Evolutionary conservation across 92 coral and sea anemone species (phyloP).

Genomic region (Porites divaricata): DNA sequence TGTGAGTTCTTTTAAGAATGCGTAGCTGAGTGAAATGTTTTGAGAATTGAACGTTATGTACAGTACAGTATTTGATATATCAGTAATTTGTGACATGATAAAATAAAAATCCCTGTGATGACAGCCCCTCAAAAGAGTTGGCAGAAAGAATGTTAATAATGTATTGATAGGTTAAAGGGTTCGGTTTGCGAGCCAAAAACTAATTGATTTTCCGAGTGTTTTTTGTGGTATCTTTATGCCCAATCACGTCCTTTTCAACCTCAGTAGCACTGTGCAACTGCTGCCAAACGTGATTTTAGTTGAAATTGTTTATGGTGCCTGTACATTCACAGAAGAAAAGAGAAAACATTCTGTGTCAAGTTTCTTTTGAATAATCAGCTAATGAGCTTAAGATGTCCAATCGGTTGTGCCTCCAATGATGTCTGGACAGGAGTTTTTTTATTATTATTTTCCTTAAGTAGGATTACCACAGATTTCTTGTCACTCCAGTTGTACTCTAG

Average conservation of each 20-base stretch:
- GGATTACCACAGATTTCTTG: background rate
- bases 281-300: background rate
- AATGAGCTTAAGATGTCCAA: constrained; percentile 16
- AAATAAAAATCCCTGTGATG: constrained; percentile 30
- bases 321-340: background rate
- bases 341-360: constrained; percentile 18
- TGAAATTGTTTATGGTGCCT: background rate
- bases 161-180: background rate
- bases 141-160: constrained; percentile 28
- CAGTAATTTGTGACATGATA: constrained; percentile 35
- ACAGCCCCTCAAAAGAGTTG: constrained; percentile 16
- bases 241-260: background rate
- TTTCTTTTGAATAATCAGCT: constrained; percentile 12
- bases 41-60: constrained; percentile 2
- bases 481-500: background rate
- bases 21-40: constrained; percentile 1
- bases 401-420: background rate
- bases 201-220: constrained; percentile 38
- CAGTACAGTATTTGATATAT: constrained; percentile 13
- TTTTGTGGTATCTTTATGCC: background rate
- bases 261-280: background rate
- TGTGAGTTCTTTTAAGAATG: background rate
- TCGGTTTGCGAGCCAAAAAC: constrained; percentile 23
- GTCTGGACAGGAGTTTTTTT: constrained; percentile 26
- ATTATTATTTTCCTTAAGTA: constrained; percentile 18